These are phyloP conservation scores for Mionectes macconnelli DNA, from an alignment of 2,113 vertebrate genomes.

Conservation along the genomic window DNA sequence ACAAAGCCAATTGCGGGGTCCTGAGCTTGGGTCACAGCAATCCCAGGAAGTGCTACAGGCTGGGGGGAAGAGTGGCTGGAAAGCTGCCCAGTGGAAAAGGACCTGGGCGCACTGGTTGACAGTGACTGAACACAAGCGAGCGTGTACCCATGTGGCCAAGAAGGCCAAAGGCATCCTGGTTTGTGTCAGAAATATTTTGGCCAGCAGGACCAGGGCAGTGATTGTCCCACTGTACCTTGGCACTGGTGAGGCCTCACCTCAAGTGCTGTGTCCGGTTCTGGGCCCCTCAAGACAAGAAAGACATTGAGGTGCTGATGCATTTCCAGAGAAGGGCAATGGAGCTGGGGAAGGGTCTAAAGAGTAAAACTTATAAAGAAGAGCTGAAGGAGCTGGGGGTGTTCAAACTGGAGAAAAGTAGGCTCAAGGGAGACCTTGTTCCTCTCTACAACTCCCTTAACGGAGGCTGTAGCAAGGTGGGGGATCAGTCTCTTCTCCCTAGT, in stretches of 20 bases:
- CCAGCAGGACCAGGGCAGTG: background rate
- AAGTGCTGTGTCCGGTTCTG: rapidly evolving
- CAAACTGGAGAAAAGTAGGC: background rate
- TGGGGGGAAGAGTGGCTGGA: background rate
- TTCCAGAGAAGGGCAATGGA: background rate
- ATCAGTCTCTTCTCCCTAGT: background rate
- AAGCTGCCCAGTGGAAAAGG: rapidly evolving
- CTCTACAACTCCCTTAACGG: background rate
- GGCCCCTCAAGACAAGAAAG: rapidly evolving
- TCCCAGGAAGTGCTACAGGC: background rate
- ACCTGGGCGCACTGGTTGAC: rapidly evolving
- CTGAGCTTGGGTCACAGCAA: background rate
- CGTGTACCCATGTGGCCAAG: background rate
- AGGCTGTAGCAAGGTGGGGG: background rate
- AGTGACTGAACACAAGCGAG: background rate
- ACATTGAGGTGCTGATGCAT: rapidly evolving
- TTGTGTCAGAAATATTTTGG: background rate
- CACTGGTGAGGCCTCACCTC: rapidly evolving
- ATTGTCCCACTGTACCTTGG: background rate
- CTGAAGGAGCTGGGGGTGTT: background rate
- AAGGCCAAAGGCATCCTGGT: background rate
- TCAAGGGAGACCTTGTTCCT: rapidly evolving
- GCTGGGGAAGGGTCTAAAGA: background rate
- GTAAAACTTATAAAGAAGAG: background rate
- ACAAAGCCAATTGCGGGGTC: background rate